Conservation (phyloP, 2,888 invertebrate genomes). For the Cacoxenus indagator region DNA sequence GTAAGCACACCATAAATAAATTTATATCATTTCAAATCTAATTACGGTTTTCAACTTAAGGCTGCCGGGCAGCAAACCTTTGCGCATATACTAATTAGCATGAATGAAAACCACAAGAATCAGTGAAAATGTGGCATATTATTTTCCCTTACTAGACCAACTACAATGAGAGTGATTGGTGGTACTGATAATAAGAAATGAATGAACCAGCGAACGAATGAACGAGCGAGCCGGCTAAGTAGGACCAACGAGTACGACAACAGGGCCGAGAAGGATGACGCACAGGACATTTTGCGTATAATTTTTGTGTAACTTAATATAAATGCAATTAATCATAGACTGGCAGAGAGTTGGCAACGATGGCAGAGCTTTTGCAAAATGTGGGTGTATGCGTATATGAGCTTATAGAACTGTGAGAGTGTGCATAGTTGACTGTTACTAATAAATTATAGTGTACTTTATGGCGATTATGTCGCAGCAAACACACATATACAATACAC, state of each 20-base stretch:
- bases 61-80: background rate
- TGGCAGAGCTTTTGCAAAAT: background rate
- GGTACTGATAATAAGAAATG: background rate
- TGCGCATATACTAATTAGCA: background rate
- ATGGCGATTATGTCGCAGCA: constrained; percentile 47
- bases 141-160: background rate
- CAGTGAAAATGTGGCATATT: background rate
- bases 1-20: constrained; percentile 46
- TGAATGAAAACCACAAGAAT: background rate
- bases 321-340: constrained; percentile 59
- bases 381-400: background rate
- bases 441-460: constrained; percentile 53
- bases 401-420: too few species aligned
- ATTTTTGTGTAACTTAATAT: constrained; percentile 57
- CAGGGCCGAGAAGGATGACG: constrained; percentile 3
- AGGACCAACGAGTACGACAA: constrained; percentile 35
- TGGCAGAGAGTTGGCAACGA: constrained; percentile 19
- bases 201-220: background rate
- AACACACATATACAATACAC: constrained; percentile 27
- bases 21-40: constrained; percentile 40
- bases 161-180: background rate
- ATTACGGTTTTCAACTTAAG: constrained; percentile 55
- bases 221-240: too few species aligned
- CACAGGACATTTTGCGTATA: constrained; percentile 37
- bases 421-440: constrained; percentile 56